Base-by-base conservation (phyloP, 2,888 invertebrate genomes). In the Heliothis peltigera region DNA sequence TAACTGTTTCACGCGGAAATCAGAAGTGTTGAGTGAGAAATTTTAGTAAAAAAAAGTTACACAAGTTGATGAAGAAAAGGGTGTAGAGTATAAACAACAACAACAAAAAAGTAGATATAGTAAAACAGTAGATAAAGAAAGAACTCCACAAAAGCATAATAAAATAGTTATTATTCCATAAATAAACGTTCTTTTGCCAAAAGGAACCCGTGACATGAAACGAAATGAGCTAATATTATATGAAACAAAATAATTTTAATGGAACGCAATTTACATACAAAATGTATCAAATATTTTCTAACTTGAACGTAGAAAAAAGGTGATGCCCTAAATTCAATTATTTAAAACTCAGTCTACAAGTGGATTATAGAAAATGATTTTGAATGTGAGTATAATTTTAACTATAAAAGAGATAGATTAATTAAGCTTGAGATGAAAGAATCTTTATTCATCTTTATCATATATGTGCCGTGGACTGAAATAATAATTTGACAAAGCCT, bases 351-450 rank as follows among this genome's bases (percentile, higher is more conserved):
- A 12, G 19, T 25, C n/a, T 4, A 43, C 15, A 39, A 17, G 12
- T 1, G 6, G 21, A 44, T 39, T 18, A 15, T 53, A 5, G n/a
- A 73, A 58, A 19, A 71, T 71, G 71, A 69, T 69, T 54, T 44
- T 52, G 21, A 61, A 69, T 54, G 71, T 71, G 51, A 71, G 75
- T 71, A 19, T 1, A 43, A 2, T 28, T 59, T 8, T 4, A 10
- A 35, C 5, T 25, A 25, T 25, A 25, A 25, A 25, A 4, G 25
- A 4, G 6, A 4, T 25, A 25, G n/a, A n/a, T n/a, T n/a, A n/a
- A n/a, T n/a, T n/a, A n/a, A n/a, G n/a, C n/a, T n/a, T n/a, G n/a
- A n/a, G n/a, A n/a, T n/a, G n/a, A n/a, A n/a, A n/a, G n/a, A n/a
- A n/a, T n/a, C n/a, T n/a, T n/a, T n/a, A n/a, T n/a, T n/a, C n/a